Evolutionary conservation across 2,888 invertebrate genomes (phyloP), one percentile per base, ranked within the genome.

Genomic region (Crioceris asparagi): DNA sequence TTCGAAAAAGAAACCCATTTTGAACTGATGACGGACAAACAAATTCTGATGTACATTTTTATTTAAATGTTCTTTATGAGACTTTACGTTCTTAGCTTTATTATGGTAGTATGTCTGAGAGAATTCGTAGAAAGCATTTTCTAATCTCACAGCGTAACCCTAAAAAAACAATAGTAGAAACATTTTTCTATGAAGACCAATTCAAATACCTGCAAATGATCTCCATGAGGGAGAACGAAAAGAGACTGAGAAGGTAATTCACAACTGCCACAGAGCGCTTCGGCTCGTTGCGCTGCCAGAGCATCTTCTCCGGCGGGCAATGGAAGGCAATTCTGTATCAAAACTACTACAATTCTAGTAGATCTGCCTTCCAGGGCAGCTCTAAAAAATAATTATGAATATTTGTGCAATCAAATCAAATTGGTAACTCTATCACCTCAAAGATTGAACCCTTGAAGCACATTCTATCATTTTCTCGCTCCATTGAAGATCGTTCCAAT

Each of bases 401-500:
- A n/a, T n/a, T n/a, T n/a, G n/a, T n/a, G n/a, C n/a, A n/a, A n/a
- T n/a, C n/a, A n/a, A n/a, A n/a, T n/a, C n/a, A n/a, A n/a, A n/a
- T n/a, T n/a, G n/a, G n/a, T n/a, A n/a, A n/a, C n/a, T n/a, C n/a
- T n/a, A n/a, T 30, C 66, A 76, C 68, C 76, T 74, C 41, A 86
- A 71, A 1, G 81, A 79, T 60, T 92, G 88, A 19, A 96, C 84
- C 52, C 84, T 74, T 1, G 86, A 85, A 6, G 91, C 85, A 65
- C 93, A 94, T 62, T 94, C 94, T 53, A 87, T 80, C 57, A 90
- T 88, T 59, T 88, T 93, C 50, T 96, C 96, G 50, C 84, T 84
- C 94, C 96, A 97, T 45, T 81, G 76, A 0, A 76, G 70, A 65
- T 96, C 94, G 60, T 90, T 88, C 97, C 97, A 98, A 65, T 97